Conservation (phyloP, 2,113 vertebrate genomes). For the Ageneiosus marmoratus region DNA sequence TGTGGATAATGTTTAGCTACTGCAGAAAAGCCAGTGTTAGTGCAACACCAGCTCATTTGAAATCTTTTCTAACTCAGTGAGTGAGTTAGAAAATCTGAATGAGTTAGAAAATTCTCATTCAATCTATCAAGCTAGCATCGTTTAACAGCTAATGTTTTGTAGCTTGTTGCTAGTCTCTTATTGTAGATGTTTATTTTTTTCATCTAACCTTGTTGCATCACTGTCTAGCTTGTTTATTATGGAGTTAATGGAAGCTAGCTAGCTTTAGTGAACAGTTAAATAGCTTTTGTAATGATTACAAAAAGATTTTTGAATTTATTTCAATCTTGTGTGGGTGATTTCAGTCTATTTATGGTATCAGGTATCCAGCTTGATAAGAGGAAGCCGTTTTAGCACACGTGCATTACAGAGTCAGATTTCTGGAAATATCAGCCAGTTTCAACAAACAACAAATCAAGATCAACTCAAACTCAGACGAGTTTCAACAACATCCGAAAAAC, state of each 20-base stretch:
- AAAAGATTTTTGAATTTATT: not conserved
- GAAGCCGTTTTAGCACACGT: not conserved
- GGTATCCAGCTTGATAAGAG: not conserved
- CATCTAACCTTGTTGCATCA: not conserved
- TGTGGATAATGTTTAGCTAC: not conserved
- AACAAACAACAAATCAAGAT: too few relatives aligned
- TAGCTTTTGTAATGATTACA: not conserved
- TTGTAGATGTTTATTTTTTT: constrained; percentile 3
- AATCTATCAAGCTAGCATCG: not conserved
- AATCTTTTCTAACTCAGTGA: not conserved
- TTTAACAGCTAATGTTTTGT: not conserved
- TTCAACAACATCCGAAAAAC: not conserved
- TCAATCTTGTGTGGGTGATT: not conserved
- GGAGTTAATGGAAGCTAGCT: not conserved
- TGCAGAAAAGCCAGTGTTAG: not conserved
- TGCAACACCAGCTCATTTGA: not conserved
- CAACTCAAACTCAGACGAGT: not conserved
- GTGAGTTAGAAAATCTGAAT: not conserved
- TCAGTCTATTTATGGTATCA: not conserved
- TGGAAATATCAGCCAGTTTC: too few relatives aligned
- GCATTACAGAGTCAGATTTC: not conserved
- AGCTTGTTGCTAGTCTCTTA: not conserved
- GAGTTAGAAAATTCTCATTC: too few relatives aligned
- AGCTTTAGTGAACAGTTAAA: not conserved
- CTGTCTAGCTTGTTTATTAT: not conserved